Evolutionary conservation across 92 coral and sea anemone species (phyloP).

Genomic region (Porites divaricata): DNA sequence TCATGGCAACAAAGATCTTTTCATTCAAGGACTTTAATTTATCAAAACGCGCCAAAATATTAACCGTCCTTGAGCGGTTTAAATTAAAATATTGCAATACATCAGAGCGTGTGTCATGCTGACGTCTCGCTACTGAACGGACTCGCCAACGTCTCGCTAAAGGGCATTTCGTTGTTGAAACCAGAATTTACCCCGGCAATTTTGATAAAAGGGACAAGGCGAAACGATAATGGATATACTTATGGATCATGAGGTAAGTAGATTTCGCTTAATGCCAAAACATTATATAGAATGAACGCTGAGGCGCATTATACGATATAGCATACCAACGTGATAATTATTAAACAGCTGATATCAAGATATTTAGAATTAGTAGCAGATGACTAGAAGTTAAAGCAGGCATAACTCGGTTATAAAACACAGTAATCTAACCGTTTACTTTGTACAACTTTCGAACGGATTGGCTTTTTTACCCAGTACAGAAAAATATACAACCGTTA

Average conservation of each 20-base stretch:
- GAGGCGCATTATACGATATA: not conserved
- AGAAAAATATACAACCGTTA: not conserved
- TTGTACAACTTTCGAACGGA: not conserved
- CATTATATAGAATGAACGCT: not conserved
- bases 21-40: conserved; percentile 11
- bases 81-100: not conserved
- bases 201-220: not conserved
- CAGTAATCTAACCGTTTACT: not conserved
- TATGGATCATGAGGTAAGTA: not conserved
- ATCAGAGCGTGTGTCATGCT: not conserved
- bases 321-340: not conserved
- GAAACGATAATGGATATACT: conserved; percentile 2
- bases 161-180: not conserved
- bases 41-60: conserved; percentile 31
- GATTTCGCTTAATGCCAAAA: not conserved
- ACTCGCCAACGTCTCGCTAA: not conserved
- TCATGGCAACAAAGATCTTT: conserved; percentile 17
- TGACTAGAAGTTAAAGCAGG: not conserved
- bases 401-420: not conserved
- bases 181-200: too few species aligned
- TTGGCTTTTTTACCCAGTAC: not conserved
- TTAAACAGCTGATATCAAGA: too few species aligned
- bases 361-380: not conserved
- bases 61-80: conserved; percentile 30
- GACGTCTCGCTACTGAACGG: not conserved